phyloP scores from a whole-genome alignment of 2,797 vertebrate genomes.

The Channa striata region DNA sequence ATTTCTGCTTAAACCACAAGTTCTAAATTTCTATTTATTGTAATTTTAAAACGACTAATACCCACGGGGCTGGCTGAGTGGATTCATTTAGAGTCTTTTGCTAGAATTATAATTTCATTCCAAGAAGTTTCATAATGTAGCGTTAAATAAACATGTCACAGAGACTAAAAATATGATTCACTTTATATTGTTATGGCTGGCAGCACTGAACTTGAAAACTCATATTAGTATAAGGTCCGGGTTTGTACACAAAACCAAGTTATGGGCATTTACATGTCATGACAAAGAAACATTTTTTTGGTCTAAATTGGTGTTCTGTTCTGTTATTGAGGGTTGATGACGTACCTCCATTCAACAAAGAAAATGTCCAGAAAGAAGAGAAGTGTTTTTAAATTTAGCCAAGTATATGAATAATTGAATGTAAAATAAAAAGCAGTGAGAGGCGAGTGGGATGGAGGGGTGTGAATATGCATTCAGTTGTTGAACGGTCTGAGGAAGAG shows the following conservation, averaged over 20 bases:
- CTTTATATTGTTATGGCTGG: not conserved
- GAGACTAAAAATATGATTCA: not conserved
- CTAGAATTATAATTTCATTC: not conserved
- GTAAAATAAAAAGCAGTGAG: conserved; percentile 51
- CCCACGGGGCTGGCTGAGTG: not conserved
- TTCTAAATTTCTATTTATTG: too few species aligned
- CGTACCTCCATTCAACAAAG: conserved; percentile 15
- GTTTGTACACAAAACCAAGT: not conserved
- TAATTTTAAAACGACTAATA: not conserved
- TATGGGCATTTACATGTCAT: not conserved
- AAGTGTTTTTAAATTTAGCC: conserved; percentile 51
- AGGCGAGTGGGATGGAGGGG: conserved; percentile 50
- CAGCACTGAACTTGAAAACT: not conserved
- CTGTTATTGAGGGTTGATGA: conserved; percentile 2
- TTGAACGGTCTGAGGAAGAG: conserved; percentile 4
- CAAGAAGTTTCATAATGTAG: not conserved
- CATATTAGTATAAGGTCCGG: not conserved
- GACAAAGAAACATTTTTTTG: conserved; percentile 7
- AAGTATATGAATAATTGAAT: conserved; percentile 67
- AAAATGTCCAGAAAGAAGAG: conserved; percentile 32
- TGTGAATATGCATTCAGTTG: conserved; percentile 59
- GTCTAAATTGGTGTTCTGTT: conserved; percentile 1
- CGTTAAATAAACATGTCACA: not conserved
- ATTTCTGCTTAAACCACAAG: too few species aligned
- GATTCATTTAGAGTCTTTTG: not conserved